phyloP scores from a whole-genome alignment of 2,113 vertebrate genomes.

The Sceloporus undulatus region DNA sequence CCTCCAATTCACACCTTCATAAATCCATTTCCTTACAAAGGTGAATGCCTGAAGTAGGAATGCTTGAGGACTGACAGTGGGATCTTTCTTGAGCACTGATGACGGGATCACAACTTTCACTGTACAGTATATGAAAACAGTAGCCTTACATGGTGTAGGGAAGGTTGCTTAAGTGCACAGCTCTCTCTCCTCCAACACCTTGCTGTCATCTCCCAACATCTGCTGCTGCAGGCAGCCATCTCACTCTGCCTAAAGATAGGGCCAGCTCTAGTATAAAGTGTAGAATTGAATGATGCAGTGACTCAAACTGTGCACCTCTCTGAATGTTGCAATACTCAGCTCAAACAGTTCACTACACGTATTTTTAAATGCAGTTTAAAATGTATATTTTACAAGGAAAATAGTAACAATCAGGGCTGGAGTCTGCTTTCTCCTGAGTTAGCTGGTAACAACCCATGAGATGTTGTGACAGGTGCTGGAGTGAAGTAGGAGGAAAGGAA shows the following conservation, averaged over 20 bases:
- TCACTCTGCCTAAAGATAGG: neutral
- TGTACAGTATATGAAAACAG: neutral
- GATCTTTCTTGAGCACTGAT: neutral
- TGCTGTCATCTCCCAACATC: neutral
- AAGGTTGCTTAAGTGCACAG: neutral
- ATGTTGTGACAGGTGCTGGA: no score
- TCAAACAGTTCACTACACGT: no score
- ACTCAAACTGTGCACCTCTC: no score
- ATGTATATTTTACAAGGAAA: no score
- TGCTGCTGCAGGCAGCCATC: no score
- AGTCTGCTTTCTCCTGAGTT: no score
- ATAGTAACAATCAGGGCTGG: no score
- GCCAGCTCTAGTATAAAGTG: neutral
- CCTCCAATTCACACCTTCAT: neutral
- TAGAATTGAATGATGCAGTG: no score
- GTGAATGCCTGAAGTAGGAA: neutral
- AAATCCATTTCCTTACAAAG: neutral
- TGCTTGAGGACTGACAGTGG: neutral
- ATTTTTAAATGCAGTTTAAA: no score
- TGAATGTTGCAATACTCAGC: no score
- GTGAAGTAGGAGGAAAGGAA: no score
- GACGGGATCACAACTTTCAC: neutral
- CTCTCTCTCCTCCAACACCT: neutral
- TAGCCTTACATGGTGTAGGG: neutral
- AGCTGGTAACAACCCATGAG: no score